These are phyloP conservation scores for Drosophila buzzatii DNA, from an alignment of 2,888 invertebrate genomes.

Conservation along the genomic window DNA sequence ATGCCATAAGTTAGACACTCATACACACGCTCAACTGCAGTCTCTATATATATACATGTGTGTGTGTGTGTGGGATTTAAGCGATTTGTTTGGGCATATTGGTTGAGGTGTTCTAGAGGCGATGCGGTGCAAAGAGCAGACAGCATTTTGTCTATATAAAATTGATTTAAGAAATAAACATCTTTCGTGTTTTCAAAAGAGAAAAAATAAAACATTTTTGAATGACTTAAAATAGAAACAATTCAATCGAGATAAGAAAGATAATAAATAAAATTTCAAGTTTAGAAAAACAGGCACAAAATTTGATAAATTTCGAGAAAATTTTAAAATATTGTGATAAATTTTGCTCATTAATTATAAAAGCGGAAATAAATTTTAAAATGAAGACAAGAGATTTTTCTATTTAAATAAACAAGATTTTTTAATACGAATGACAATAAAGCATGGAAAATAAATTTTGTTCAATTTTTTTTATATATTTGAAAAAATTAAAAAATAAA, in stretches of 20 bases:
- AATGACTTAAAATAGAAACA: slow-evolving; percentile 25
- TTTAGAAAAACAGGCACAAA: neutral
- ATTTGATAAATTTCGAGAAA: neutral
- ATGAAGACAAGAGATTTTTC: neutral
- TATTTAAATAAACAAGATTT: too few relatives aligned
- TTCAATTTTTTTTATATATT: too few relatives aligned
- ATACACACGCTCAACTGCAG: slow-evolving; percentile 27
- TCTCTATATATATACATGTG: slow-evolving; percentile 50
- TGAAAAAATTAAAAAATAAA: too few relatives aligned
- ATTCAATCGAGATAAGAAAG: slow-evolving; percentile 7
- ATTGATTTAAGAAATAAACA: slow-evolving; percentile 39
- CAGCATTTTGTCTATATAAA: neutral
- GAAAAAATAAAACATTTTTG: slow-evolving; percentile 12
- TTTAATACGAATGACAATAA: too few relatives aligned
- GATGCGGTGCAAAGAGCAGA: neutral
- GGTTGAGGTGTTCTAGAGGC: slow-evolving; percentile 9
- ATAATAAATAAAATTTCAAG: slow-evolving; percentile 14
- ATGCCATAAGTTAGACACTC: slow-evolving; percentile 74
- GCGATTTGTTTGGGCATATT: slow-evolving; percentile 52
- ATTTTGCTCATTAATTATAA: neutral
- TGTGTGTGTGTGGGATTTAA: slow-evolving; percentile 38
- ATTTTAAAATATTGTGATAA: neutral
- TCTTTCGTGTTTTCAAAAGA: slow-evolving; percentile 12
- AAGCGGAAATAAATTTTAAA: neutral
- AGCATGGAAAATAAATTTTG: too few relatives aligned